Evolutionary conservation across 2,888 invertebrate genomes (phyloP), one percentile per base, ranked within the genome.

Genomic region (Pycnomerus fuliginosus): DNA sequence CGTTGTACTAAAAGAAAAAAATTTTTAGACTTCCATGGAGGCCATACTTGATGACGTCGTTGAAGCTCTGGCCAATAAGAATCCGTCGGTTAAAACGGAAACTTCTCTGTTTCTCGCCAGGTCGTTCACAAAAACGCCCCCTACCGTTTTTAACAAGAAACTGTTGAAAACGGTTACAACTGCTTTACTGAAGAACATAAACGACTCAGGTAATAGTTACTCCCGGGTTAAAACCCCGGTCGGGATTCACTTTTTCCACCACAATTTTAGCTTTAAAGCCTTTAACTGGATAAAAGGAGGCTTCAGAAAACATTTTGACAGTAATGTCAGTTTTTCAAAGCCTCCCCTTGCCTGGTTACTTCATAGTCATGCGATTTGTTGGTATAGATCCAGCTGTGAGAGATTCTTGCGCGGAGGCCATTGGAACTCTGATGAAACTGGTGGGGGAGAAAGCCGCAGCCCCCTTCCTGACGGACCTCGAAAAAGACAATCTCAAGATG

Each of bases 391-490:
- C 92, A 0, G 80, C 80, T 1, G 98, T 98, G 0, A 79, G 98
- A 60, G 98, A 99, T 66, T 86, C 88, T 42, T 86, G 95, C 0
- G 92, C 92, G 0, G 90, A 93, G 67, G 96, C 97, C 0, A 72
- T 99, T 10, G 99, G 98, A 5, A 95, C 94, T 0, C 84, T 93
- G 1, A 86, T 94, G 76, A 96, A 95, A 71, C 80, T 96, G 2
- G 88, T 97, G 7, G 90, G 96, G 1, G 97, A 98, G 64, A 95
- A 94, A 71, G 82, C 84, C 23, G 84, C 98, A 43, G 79, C 80
- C 29, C 89, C 92, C 0, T 90, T 92, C 66, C 78, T 97, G 13
- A 82, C 83, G 1, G 97, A 97, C 67, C 72, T 98, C 1, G 98
- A 99, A 69, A 82, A 84, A 1, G 98, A 99, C 67, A 81, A 83